These are phyloP conservation scores for Chaetops frenatus DNA, from an alignment of 2,113 vertebrate genomes.

Conservation along the genomic window DNA sequence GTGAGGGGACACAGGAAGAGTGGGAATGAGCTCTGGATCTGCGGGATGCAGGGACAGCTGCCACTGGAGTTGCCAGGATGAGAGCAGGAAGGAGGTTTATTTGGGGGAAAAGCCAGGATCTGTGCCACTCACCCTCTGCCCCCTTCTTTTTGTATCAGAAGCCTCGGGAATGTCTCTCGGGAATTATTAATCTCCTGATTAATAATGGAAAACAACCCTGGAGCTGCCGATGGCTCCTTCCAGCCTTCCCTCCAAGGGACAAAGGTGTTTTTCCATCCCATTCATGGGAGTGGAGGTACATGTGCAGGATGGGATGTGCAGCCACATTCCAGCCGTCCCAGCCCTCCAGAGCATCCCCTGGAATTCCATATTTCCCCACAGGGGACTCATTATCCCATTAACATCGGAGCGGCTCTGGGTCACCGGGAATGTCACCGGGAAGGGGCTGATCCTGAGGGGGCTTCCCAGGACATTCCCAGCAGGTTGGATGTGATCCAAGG, in stretches of 20 bases:
- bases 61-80: neutral
- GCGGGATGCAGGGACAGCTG: rapidly evolving
- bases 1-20: rapidly evolving
- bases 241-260: neutral
- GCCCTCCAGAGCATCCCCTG: neutral
- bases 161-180: neutral
- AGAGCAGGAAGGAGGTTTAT: neutral
- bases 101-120: neutral
- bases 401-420: neutral
- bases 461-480: neutral
- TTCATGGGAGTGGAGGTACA: too few relatives aligned
- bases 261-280: neutral
- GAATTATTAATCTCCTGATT: neutral
- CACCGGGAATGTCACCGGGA: neutral
- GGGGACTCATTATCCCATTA: neutral
- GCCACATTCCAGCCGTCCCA: neutral
- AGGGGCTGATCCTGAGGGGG: neutral
- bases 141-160: neutral
- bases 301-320: neutral
- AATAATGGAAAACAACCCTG: neutral
- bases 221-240: neutral
- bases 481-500: neutral
- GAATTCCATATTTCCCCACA: neutral
- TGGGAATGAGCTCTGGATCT: neutral
- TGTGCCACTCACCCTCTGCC: neutral